A percentile compares a stretch with the other conserved stretches of the same genome.
phyloP scores from a whole-genome alignment of 2,888 invertebrate genomes.

The Branchellion lobata region DNA sequence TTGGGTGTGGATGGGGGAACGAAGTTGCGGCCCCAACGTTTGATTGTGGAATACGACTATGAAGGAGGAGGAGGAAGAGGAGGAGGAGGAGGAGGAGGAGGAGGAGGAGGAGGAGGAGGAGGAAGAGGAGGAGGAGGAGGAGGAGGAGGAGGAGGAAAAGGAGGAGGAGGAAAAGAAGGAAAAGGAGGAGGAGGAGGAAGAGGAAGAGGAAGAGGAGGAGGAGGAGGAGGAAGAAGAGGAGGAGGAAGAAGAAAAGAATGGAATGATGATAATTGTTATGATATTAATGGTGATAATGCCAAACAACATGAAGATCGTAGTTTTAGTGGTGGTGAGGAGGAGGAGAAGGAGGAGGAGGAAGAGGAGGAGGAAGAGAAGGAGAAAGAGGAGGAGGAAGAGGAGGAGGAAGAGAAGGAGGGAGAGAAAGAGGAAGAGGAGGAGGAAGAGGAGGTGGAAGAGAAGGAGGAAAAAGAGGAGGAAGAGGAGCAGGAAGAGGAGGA shows the following conservation, averaged over 20 bases:
- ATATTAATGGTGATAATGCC: too few species aligned
- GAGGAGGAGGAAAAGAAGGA: slow-evolving; percentile 41
- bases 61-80: background rate
- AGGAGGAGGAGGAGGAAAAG: slow-evolving; percentile 46
- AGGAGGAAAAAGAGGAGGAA: background rate
- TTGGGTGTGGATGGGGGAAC: too few species aligned
- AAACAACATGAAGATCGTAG: too few species aligned
- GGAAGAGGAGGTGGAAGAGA: slow-evolving; percentile 1
- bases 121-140: slow-evolving; percentile 26
- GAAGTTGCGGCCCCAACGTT: too few species aligned
- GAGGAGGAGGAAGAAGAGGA: slow-evolving; percentile 2
- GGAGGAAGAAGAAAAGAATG: background rate
- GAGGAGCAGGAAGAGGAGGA: background rate
- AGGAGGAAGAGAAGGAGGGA: slow-evolving; percentile 8
- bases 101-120: slow-evolving; percentile 22
- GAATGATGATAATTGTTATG: too few species aligned
- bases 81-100: slow-evolving; percentile 16
- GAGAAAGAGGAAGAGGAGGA: background rate
- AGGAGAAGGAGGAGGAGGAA: slow-evolving; percentile 45
- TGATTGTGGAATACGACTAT: too few species aligned
- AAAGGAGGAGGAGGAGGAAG: background rate
- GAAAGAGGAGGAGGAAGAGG: background rate
- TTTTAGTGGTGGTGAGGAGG: too few species aligned
- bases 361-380: slow-evolving; percentile 10
- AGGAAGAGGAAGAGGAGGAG: slow-evolving; percentile 11